These are phyloP conservation scores for Dinoponera quadriceps DNA, from an alignment of 1,140 invertebrate species.

Conservation along the genomic window DNA sequence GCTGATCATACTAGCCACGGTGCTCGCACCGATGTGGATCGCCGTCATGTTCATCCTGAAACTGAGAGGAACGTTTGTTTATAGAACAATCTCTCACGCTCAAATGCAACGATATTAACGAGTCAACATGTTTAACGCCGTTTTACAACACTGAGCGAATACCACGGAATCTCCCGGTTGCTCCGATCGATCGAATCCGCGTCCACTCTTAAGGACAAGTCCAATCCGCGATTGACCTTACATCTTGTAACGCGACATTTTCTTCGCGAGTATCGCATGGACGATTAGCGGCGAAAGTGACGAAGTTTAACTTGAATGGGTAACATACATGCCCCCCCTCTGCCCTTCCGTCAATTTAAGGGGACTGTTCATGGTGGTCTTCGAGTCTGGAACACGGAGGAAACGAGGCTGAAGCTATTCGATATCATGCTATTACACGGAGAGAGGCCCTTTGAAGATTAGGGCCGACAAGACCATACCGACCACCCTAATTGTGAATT, in stretches of 20 bases:
- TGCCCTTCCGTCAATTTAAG: conserved; percentile 36
- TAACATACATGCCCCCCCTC: neutral
- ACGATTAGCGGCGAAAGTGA: conserved; percentile 25
- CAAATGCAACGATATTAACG: neutral
- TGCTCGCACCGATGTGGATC: conserved; percentile 68
- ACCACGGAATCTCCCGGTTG: neutral
- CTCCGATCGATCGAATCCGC: neutral
- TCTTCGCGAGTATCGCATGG: conserved; percentile 8
- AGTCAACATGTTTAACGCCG: neutral
- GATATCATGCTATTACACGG: conserved; percentile 60
- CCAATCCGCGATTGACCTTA: neutral
- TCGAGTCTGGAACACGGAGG: conserved; percentile 32
- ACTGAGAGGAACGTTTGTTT: conserved; percentile 42
- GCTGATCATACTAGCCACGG: conserved; percentile 72
- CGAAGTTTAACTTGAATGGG: conserved; percentile 34
- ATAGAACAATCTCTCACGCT: neutral
- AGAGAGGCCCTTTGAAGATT: conserved; percentile 59
- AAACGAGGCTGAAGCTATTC: conserved; percentile 54
- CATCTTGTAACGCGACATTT: neutral
- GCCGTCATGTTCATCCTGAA: conserved; percentile 70
- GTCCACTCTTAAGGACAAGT: neutral
- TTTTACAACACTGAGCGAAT: neutral
- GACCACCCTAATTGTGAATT: conserved; percentile 63
- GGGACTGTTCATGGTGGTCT: conserved; percentile 13
- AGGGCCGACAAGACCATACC: conserved; percentile 52